phyloP scores from a whole-genome alignment of 2,113 vertebrate genomes.

The Epinephelus cyanopodus region DNA sequence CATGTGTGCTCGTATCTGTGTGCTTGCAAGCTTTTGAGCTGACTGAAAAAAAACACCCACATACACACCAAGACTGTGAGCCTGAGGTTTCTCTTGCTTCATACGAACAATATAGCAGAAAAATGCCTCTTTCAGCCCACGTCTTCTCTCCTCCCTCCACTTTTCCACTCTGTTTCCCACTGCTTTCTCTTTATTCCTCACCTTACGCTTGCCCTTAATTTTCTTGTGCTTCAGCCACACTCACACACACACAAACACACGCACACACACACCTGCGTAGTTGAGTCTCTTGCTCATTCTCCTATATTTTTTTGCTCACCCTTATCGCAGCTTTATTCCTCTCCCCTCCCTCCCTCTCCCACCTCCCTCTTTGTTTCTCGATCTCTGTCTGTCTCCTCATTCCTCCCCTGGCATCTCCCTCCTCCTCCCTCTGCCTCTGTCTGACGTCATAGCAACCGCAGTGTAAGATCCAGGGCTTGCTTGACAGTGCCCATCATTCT shows the following conservation, averaged over 20 bases:
- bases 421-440: conserved; percentile 30
- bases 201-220: background rate
- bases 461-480: conserved; percentile 45
- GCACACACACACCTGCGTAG: background rate
- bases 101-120: background rate
- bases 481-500: conserved; percentile 60
- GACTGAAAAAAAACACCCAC: conserved; percentile 21
- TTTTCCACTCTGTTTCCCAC: conserved; percentile 3
- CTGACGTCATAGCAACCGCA: conserved; percentile 78
- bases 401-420: conserved; percentile 37
- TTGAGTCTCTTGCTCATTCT: conserved; percentile 6
- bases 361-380: conserved; percentile 20
- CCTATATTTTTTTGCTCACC: conserved; percentile 32
- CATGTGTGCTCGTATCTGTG: background rate
- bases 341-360: conserved; percentile 9
- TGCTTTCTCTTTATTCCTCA: conserved; percentile 15
- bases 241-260: background rate
- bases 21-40: background rate
- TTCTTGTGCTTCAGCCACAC: background rate
- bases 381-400: conserved; percentile 40
- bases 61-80: background rate
- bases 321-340: conserved; percentile 23
- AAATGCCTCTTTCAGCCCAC: conserved; percentile 32
- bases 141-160: background rate
- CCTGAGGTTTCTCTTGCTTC: background rate